A percentile compares a stretch with the other conserved stretches of the same genome.
Conservation (phyloP, 2,113 vertebrate species). For the Ciconia maguari region DNA sequence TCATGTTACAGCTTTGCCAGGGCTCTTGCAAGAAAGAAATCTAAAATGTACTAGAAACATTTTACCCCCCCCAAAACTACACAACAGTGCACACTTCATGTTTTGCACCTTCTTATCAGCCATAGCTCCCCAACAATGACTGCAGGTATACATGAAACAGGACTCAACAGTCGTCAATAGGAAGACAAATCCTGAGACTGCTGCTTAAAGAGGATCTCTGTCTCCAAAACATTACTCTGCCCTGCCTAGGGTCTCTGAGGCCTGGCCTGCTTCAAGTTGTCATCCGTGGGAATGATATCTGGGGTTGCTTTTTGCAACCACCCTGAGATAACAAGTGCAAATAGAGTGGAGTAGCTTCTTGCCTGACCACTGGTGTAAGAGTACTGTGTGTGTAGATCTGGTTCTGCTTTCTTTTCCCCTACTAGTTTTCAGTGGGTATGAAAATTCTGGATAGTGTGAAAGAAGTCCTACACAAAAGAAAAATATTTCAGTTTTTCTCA, state of each 20-base stretch:
- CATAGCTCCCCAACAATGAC: background rate
- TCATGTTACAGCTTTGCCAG: background rate
- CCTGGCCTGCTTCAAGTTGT: background rate
- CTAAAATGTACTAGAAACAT: background rate
- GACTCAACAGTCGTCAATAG: background rate
- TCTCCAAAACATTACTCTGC: background rate
- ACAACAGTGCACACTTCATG: background rate
- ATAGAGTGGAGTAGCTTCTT: background rate
- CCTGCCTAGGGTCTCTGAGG: background rate
- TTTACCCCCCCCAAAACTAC: background rate
- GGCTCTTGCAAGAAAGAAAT: background rate
- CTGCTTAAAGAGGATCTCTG: background rate
- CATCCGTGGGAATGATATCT: fast-evolving
- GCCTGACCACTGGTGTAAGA: background rate
- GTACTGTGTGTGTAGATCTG: background rate
- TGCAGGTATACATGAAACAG: background rate
- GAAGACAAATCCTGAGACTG: background rate
- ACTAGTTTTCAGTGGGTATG: background rate
- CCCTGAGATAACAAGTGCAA: background rate
- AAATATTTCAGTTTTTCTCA: background rate
- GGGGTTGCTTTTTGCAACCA: background rate
- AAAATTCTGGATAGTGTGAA: background rate
- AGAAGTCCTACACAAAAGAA: background rate
- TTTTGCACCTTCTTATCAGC: background rate
- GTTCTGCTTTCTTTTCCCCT: background rate